Evolutionary conservation across 2,113 vertebrate genomes (phyloP), one percentile per base, ranked within the genome.

Genomic region (Pao palembangensis): DNA sequence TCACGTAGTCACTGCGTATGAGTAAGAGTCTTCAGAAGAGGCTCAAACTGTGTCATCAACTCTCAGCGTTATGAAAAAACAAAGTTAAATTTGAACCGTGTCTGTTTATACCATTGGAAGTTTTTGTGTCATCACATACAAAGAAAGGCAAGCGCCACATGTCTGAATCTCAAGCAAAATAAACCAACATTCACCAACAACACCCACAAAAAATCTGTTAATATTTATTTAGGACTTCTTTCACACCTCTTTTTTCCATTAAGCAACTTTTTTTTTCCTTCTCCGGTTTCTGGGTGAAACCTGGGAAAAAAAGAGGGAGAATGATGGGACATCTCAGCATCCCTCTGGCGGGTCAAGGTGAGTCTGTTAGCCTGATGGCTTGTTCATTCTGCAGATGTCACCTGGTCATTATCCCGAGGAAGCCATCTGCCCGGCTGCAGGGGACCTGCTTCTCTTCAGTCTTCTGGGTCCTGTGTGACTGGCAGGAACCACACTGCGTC

Each of bases 331-430:
- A 73, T 64, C 25, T 55, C 34, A 47, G 66, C 75, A 61, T 75
- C 77, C 84, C 78, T 46, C 78, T 48, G 67, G 56, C 89, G 69
- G 64, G 75, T 75, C 70, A 68, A 76, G 78, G 82, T 83, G 86
- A 81, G 74, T 74, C 75, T 79, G 80, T 86, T 63, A 75, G 75
- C 80, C 62, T 85, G 88, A 79, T n/a, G 47, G 63, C 64, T 84
- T 76, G 82, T 89, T 85, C 73, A 86, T 75, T 79, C 61, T 75
- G 80, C 86, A 90, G 87, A 88, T 88, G 86, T 83, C 88, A 50
- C 84, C 76, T 84, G 86, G 85, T 86, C 81, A 88, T 75, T 63
- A 79, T 80, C 64, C 76, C 61, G 81, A 51, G 70, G 53, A 73
- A 69, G 69, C 87, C 88, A 88, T 84, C 87, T 93, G 80, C 81